Evolutionary conservation across 2,113 vertebrate species (phyloP).

Genomic region (Hyla sarda): DNA sequence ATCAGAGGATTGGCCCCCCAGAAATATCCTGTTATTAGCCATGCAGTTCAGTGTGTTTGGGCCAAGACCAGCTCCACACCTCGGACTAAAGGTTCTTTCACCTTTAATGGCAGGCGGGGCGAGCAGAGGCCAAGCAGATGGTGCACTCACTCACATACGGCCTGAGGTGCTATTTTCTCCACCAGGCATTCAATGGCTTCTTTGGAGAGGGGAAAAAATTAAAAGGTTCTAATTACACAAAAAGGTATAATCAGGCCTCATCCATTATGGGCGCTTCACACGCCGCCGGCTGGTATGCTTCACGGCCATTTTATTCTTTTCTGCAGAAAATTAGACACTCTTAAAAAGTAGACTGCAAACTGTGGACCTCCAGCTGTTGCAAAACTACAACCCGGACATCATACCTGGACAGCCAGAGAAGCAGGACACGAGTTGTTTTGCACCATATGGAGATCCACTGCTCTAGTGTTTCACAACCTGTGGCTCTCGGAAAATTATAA

Average conservation of each 20-base stretch:
- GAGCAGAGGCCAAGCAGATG: background rate
- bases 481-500: too few species aligned
- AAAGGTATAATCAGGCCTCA: conserved; percentile 14
- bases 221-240: conserved; percentile 15
- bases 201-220: background rate
- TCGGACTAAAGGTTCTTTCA: background rate
- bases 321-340: background rate
- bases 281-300: background rate
- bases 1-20: background rate
- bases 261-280: background rate
- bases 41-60: too few species aligned
- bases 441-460: too few species aligned
- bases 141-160: background rate
- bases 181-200: conserved; percentile 7
- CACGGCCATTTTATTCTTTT: background rate
- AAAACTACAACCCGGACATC: too few species aligned
- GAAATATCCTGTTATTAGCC: background rate
- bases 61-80: background rate
- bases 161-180: conserved; percentile 42
- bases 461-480: too few species aligned
- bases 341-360: too few species aligned
- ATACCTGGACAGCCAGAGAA: too few species aligned
- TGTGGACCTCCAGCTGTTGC: too few species aligned
- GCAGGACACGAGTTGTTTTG: too few species aligned
- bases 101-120: conserved; percentile 23